Percentiles rank a stretch among this genome's conserved stretches.
Conservation (phyloP, 2,797 vertebrate species). For the Pseudochromis fuscus region DNA sequence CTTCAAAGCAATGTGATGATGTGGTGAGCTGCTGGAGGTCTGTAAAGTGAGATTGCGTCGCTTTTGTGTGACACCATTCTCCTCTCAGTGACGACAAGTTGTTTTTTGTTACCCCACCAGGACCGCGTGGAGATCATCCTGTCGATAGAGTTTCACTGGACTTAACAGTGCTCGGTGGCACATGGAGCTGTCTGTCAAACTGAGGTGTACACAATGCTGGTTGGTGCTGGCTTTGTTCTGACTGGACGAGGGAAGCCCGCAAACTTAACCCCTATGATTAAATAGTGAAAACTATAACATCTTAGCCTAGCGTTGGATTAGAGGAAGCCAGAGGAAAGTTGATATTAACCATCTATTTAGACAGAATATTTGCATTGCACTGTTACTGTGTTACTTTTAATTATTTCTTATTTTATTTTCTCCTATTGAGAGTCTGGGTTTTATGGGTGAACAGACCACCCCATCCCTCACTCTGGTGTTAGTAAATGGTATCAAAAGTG, state of each 20-base stretch:
- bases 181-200: conserved; percentile 83
- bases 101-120: conserved; percentile 55
- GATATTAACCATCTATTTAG: neutral
- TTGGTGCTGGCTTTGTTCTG: conserved; percentile 52
- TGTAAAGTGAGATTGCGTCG: conserved; percentile 32
- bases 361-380: neutral
- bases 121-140: conserved; percentile 66
- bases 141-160: conserved; percentile 76
- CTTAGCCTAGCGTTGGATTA: neutral
- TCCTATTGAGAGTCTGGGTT: neutral
- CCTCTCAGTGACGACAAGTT: conserved; percentile 65
- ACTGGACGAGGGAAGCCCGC: conserved; percentile 36
- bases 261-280: neutral
- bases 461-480: conserved; percentile 1
- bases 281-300: neutral
- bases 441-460: neutral
- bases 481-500: neutral
- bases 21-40: neutral
- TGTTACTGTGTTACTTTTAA: neutral
- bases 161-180: conserved; percentile 64
- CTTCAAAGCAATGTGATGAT: neutral
- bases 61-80: conserved; percentile 21
- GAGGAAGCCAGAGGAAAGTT: neutral
- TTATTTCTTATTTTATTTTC: neutral
- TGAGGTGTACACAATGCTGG: conserved; percentile 57